A percentile compares a stretch with the other conserved stretches of the same genome.
These are phyloP conservation scores for Saguinus imperator DNA, from an alignment of 2,113 vertebrate genomes.

Conservation along the genomic window DNA sequence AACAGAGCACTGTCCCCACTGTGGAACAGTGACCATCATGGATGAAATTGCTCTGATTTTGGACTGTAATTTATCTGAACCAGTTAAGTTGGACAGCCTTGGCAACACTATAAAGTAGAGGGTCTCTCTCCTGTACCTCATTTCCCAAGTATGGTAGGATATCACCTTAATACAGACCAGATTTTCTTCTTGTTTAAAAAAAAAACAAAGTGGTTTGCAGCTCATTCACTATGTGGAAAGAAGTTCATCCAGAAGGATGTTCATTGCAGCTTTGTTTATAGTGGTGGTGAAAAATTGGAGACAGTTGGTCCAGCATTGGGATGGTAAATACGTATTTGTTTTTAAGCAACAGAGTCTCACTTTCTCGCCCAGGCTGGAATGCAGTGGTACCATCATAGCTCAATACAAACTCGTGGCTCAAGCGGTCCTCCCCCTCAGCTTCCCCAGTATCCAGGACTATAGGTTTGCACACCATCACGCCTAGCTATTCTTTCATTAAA, in stretches of 20 bases:
- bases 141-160: not conserved
- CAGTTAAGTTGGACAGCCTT: not conserved
- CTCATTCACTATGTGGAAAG: not conserved
- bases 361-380: too few relatives aligned
- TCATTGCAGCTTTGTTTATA: slow-evolving; percentile 14
- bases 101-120: not conserved
- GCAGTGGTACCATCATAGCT: too few relatives aligned
- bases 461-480: too few relatives aligned
- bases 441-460: too few relatives aligned
- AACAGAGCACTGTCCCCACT: not conserved
- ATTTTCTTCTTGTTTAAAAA: not conserved
- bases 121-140: not conserved
- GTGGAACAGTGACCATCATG: fast-evolving
- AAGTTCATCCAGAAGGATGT: slow-evolving; percentile 19
- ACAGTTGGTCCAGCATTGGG: not conserved
- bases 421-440: too few relatives aligned
- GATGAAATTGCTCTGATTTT: not conserved
- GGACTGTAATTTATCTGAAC: not conserved
- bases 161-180: not conserved
- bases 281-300: slow-evolving; percentile 17
- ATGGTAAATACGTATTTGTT: not conserved
- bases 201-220: not conserved
- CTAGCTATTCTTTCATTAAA: too few relatives aligned
- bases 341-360: too few relatives aligned
- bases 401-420: too few relatives aligned